Conservation (phyloP, 1,140 invertebrate genomes). For the Drosophila nasuta region DNA sequence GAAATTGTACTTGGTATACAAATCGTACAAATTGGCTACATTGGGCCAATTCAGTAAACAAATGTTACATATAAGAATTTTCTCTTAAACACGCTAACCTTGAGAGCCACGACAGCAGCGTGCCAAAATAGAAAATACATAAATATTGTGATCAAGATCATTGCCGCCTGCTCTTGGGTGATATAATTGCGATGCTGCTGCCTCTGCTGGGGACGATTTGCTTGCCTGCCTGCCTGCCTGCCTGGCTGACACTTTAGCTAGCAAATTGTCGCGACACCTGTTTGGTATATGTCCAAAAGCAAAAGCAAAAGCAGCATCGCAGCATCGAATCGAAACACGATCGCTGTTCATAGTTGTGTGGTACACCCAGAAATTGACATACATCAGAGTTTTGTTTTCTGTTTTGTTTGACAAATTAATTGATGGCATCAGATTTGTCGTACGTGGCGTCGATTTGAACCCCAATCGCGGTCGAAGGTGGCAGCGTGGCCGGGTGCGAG, state of each 20-base stretch:
- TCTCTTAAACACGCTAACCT: conserved; percentile 50
- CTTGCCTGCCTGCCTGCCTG: too few relatives aligned
- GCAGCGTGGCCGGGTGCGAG: too few relatives aligned
- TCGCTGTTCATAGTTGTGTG: not conserved
- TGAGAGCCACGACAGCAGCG: conserved; percentile 66
- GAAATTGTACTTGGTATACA: conserved; percentile 4
- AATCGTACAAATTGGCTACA: conserved; percentile 18
- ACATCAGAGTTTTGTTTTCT: not conserved
- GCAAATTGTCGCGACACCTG: conserved; percentile 32
- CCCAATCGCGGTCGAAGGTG: not conserved
- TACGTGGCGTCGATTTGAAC: not conserved
- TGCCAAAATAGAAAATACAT: conserved; percentile 81
- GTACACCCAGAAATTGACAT: conserved; percentile 3
- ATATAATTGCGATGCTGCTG: conserved; percentile 32
- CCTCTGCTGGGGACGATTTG: conserved; percentile 5
- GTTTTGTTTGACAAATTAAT: conserved; percentile 22
- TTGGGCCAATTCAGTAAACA: conserved; percentile 13
- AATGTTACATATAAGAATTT: conserved; percentile 28
- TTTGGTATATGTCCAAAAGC: conserved; percentile 31
- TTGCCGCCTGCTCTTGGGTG: conserved; percentile 55
- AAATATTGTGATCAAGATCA: conserved; percentile 81
- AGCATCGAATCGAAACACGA: not conserved
- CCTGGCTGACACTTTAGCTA: conserved; percentile 10
- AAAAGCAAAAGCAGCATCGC: not conserved
- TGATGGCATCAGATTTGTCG: conserved; percentile 10